A percentile compares a stretch with the other conserved stretches of the same genome.
Conservation (phyloP, 1,140 invertebrate genomes). For the Leptonema lineaticorne region DNA sequence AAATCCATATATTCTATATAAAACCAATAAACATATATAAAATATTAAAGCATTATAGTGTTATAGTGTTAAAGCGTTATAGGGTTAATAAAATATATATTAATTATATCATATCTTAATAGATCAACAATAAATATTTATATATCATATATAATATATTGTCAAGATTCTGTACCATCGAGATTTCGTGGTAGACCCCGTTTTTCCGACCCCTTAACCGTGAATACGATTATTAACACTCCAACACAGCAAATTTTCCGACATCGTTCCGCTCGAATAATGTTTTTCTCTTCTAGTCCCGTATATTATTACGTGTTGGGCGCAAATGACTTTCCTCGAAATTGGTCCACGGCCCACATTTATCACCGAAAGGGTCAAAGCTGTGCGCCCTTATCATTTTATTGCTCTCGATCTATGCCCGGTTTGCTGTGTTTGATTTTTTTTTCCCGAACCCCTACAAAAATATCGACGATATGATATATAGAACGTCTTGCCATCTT, state of each 20-base stretch:
- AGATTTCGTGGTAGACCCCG: neutral
- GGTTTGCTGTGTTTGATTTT: no score
- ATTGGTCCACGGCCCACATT: slow-evolving; percentile 24
- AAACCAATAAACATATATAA: no score
- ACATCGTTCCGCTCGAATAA: slow-evolving; percentile 16
- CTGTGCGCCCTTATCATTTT: slow-evolving; percentile 27
- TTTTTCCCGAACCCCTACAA: neutral
- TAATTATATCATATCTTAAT: no score
- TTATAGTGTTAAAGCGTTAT: no score
- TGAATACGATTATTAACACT: neutral
- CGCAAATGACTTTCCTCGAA: slow-evolving; percentile 30
- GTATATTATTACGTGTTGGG: slow-evolving; percentile 34
- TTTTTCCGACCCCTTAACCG: neutral
- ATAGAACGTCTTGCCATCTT: slow-evolving; percentile 5
- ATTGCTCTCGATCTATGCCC: no score
- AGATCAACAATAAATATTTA: no score
- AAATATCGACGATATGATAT: neutral
- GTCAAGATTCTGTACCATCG: no score
- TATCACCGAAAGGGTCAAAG: slow-evolving; percentile 33
- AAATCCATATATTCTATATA: no score
- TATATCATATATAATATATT: no score
- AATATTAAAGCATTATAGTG: no score
- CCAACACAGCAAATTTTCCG: neutral
- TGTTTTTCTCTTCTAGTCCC: slow-evolving; percentile 23
- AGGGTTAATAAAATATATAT: no score